A percentile compares a stretch with the other conserved stretches of the same genome.
Evolutionary conservation across 2,888 invertebrate species (phyloP).

Genomic region (Hypercompe scribonia): DNA sequence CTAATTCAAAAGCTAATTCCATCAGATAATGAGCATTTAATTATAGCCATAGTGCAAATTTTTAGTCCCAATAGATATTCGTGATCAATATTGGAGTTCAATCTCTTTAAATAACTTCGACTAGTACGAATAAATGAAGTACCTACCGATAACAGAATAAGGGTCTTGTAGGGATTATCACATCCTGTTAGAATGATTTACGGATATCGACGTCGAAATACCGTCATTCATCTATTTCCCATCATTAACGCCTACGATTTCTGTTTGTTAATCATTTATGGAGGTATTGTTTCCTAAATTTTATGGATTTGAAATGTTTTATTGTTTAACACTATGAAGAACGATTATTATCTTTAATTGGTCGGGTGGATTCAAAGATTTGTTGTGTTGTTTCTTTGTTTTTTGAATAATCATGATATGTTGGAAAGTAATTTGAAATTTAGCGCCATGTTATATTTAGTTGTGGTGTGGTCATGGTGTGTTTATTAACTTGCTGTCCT

Average conservation of each 20-base stretch:
- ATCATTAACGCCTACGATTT: constrained; percentile 52
- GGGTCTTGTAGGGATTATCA: constrained; percentile 23
- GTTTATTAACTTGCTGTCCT: neutral
- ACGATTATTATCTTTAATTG: constrained; percentile 56
- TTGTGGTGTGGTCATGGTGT: constrained; percentile 4
- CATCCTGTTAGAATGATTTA: constrained; percentile 29
- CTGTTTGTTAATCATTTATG: constrained; percentile 54
- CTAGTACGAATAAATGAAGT: constrained; percentile 17
- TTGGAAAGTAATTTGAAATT: constrained; percentile 12
- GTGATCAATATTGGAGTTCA: neutral
- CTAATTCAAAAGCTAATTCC: neutral
- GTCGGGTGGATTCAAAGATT: constrained; percentile 47
- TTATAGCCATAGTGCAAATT: neutral
- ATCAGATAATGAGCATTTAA: constrained; percentile 1
- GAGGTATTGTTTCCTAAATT: constrained; percentile 49
- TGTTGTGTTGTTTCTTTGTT: constrained; percentile 32
- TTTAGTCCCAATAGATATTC: neutral
- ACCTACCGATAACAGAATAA: constrained; percentile 21
- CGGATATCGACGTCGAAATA: constrained; percentile 32
- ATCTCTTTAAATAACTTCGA: constrained; percentile 10
- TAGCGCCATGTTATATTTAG: neutral
- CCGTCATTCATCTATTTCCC: constrained; percentile 39
- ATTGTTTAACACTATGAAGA: constrained; percentile 54
- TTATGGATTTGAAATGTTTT: constrained; percentile 53
- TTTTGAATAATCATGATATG: constrained; percentile 19